Evolutionary conservation across 2,113 vertebrate species (phyloP).

Genomic region (Ochotona princeps): DNA sequence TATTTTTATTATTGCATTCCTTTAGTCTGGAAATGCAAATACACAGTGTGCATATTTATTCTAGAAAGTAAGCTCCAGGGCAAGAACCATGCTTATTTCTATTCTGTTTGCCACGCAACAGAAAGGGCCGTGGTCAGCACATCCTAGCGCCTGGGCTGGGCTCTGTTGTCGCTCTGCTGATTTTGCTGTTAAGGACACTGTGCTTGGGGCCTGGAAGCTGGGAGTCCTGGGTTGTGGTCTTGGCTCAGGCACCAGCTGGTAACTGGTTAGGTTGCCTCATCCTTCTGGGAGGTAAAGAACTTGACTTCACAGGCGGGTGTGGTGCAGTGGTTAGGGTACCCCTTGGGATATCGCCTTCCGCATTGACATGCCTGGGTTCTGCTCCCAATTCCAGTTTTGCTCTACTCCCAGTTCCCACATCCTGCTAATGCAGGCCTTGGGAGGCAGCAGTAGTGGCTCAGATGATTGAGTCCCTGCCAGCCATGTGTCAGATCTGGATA

Average conservation of each 20-base stretch:
- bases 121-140: neutral
- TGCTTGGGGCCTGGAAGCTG: neutral
- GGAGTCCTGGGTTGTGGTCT: neutral
- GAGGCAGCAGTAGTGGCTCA: too few relatives aligned
- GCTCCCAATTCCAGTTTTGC: too few relatives aligned
- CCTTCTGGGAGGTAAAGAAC: neutral
- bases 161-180: neutral
- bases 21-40: slow-evolving; percentile 30
- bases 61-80: neutral
- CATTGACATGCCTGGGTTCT: too few relatives aligned
- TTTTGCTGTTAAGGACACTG: neutral
- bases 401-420: too few relatives aligned
- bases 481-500: too few relatives aligned
- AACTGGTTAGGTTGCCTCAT: neutral
- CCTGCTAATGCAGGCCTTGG: too few relatives aligned
- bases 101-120: slow-evolving; percentile 24
- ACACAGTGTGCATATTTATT: slow-evolving; percentile 11
- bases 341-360: too few relatives aligned
- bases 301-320: neutral
- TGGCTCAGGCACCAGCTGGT: neutral
- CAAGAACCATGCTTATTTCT: slow-evolving; percentile 18
- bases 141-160: neutral
- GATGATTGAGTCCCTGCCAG: too few relatives aligned
- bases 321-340: too few relatives aligned
- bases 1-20: slow-evolving; percentile 45